These are phyloP conservation scores for Drosophila nigricruria DNA, from an alignment of 2,888 invertebrate species.

Conservation along the genomic window DNA sequence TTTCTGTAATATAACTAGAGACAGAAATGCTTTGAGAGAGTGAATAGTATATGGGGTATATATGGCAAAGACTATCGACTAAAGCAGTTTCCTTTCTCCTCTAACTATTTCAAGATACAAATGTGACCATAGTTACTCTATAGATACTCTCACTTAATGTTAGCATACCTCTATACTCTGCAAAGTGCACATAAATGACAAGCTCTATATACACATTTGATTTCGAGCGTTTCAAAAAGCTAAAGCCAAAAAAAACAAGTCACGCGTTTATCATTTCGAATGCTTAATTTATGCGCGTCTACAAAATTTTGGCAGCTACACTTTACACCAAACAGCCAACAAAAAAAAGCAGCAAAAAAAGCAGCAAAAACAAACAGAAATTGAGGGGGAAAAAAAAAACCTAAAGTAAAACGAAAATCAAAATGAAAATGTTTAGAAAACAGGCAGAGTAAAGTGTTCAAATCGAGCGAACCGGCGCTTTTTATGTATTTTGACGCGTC, in stretches of 20 bases:
- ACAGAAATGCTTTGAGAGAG: too few relatives aligned
- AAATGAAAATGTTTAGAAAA: conserved; percentile 42
- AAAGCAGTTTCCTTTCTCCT: too few relatives aligned
- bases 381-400: not conserved
- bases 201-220: conserved; percentile 52
- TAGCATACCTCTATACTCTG: not conserved
- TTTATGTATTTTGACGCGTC: conserved; percentile 71
- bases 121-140: too few relatives aligned
- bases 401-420: conserved; percentile 25
- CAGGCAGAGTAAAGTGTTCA: conserved; percentile 51
- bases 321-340: conserved; percentile 47
- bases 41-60: too few relatives aligned
- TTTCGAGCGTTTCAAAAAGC: conserved; percentile 37
- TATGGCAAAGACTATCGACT: too few relatives aligned
- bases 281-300: conserved; percentile 65
- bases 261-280: conserved; percentile 61
- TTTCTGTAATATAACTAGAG: too few relatives aligned
- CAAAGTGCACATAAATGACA: conserved; percentile 4
- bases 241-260: conserved; percentile 35
- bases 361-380: conserved; percentile 3
- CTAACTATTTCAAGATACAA: too few relatives aligned
- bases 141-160: too few relatives aligned
- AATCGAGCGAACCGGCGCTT: conserved; percentile 56
- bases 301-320: conserved; percentile 65
- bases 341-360: conserved; percentile 19